Evolutionary conservation across 2,888 invertebrate genomes (phyloP).

Genomic region (Vesta saturnalis): DNA sequence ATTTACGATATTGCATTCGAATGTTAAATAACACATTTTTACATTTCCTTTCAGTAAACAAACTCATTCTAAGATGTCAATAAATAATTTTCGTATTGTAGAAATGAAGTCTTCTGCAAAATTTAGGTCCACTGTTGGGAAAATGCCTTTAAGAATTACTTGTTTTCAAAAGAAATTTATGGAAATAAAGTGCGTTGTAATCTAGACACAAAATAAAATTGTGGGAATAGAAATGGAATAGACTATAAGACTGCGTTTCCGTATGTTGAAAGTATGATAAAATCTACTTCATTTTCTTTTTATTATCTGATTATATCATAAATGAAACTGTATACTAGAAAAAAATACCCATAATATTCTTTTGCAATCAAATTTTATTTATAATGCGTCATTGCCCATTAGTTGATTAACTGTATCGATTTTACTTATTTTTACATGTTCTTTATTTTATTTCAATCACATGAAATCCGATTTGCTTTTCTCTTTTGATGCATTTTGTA

Average conservation of each 20-base stretch:
- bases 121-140: neutral
- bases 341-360: neutral
- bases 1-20: neutral
- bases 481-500: slow-evolving; percentile 5
- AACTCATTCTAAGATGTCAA: slow-evolving; percentile 1
- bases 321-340: neutral
- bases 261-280: slow-evolving; percentile 1
- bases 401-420: neutral
- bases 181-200: slow-evolving; percentile 1
- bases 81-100: neutral
- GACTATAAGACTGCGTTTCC: neutral
- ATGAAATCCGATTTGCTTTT: neutral
- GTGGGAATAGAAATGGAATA: neutral
- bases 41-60: slow-evolving; percentile 1
- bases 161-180: slow-evolving; percentile 1
- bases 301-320: neutral
- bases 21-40: neutral
- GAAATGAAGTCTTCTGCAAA: neutral
- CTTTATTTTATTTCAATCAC: neutral
- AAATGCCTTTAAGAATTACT: neutral
- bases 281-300: slow-evolving; percentile 1
- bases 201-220: slow-evolving; percentile 1
- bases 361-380: neutral
- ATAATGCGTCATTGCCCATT: neutral
- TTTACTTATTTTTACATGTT: neutral